phyloP scores from a whole-genome alignment of 2,797 vertebrate species.

The Acanthurus tractus region DNA sequence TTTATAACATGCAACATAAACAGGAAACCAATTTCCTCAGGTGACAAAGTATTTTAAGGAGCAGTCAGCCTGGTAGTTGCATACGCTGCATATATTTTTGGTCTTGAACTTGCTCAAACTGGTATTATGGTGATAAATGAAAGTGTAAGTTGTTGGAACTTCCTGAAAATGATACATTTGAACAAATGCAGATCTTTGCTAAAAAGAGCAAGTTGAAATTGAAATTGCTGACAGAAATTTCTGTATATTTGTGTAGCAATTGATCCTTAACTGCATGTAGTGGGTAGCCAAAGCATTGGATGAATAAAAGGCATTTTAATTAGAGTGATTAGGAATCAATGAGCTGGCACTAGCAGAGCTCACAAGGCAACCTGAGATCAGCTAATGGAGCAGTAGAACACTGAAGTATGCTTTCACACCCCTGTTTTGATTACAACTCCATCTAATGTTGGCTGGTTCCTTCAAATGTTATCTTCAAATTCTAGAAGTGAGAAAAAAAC shows the following conservation, averaged over 20 bases:
- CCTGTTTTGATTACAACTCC: slow-evolving; percentile 43
- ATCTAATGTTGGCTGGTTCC: slow-evolving; percentile 46
- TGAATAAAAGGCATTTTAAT: slow-evolving; percentile 83
- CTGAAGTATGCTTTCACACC: slow-evolving; percentile 64
- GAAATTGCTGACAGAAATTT: slow-evolving; percentile 49
- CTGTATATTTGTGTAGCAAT: slow-evolving; percentile 60
- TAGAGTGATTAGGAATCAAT: slow-evolving; percentile 83
- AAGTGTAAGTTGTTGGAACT: background rate
- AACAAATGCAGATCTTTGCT: background rate
- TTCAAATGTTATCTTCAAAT: slow-evolving; percentile 44
- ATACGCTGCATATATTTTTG: slow-evolving; percentile 1
- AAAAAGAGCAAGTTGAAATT: slow-evolving; percentile 11
- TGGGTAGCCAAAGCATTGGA: slow-evolving; percentile 70
- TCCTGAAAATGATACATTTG: background rate
- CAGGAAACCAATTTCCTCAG: slow-evolving; percentile 81
- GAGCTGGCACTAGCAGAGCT: slow-evolving; percentile 77
- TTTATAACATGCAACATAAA: slow-evolving; percentile 71
- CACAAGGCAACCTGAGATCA: slow-evolving; percentile 65
- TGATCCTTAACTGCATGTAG: slow-evolving; percentile 68
- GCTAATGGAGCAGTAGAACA: slow-evolving; percentile 73
- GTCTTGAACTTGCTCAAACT: slow-evolving; percentile 27
- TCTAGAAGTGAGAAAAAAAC: slow-evolving; percentile 38
- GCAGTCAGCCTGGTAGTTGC: slow-evolving; percentile 35
- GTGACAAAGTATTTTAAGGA: slow-evolving; percentile 75
- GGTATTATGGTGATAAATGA: slow-evolving; percentile 20